Base-by-base conservation (phyloP, 2,888 invertebrate genomes). In the Acanthosepion pharaonis region DNA sequence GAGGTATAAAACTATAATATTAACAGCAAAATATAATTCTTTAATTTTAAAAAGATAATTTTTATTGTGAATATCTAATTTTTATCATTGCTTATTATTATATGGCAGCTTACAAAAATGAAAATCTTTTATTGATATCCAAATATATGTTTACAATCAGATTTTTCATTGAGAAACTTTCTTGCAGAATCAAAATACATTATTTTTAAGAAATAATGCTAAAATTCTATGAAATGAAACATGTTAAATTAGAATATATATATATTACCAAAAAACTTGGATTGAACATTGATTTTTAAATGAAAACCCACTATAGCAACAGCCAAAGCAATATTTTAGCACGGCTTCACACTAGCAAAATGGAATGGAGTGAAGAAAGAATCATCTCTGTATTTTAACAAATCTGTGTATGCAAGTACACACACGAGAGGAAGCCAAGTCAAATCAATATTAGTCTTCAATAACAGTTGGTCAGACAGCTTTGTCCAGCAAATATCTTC, bases 401-500 rank as follows among this genome's bases (percentile, higher is more conserved):
- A 78, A 78, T 78, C 78, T 78, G 33, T 15, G 78, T 78, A 11
- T 33, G n/a, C n/a, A 78, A n/a, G 11, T 11, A 78, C 11, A n/a
- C 78, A 11, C n/a, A 78, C 18, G 93, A 93, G 49, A 93, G 53
- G 18, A 51, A 53, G 93, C 93, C 93, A 93, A 93, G 93, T 33
- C 51, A 93, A 93, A 93, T 93, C 93, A 93, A 93, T 93, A 93
- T 93, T 93, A 53, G 49, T 49, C 93, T 93, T 53, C 93, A 93
- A 93, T 93, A 93, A 93, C 93, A 53, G 53, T 93, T 93, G 49
- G 49, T 93, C 49, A 53, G 53, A 93, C 93, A 18, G 53, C 93
- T 93, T 93, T 93, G 93, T 93, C 93, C 93, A 93, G n/a, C 53
- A 93, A 93, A 93, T 93, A 93, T 93, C 93, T 93, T 93, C 28